A percentile compares a stretch with the other conserved stretches of the same genome.
These are phyloP conservation scores for Halcyon smyrnensis DNA, from an alignment of 2,797 vertebrate genomes.

Conservation along the genomic window DNA sequence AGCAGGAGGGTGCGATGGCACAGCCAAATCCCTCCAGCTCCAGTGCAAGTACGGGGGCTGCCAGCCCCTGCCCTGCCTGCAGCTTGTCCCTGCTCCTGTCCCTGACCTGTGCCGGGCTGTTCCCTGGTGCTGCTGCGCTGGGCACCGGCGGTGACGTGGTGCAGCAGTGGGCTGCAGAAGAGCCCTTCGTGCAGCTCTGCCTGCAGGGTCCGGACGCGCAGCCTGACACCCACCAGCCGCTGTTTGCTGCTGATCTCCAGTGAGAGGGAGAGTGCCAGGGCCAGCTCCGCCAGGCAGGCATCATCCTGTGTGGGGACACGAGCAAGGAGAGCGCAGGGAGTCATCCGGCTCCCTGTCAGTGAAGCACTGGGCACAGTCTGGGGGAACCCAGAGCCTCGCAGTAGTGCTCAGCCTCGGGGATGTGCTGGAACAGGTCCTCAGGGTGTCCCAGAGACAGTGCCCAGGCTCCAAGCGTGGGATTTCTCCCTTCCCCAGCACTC, in stretches of 20 bases:
- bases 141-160: background rate
- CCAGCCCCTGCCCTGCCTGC: background rate
- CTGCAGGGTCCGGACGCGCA: constrained; percentile 85
- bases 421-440: background rate
- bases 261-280: constrained; percentile 87
- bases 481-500: constrained; percentile 46
- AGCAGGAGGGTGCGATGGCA: accelerated
- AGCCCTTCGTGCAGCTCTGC: constrained; percentile 94
- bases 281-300: constrained; percentile 91
- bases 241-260: constrained; percentile 85
- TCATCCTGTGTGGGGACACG: constrained; percentile 75
- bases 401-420: background rate
- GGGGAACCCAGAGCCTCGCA: background rate
- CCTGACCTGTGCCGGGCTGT: constrained; percentile 29
- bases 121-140: background rate
- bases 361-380: background rate
- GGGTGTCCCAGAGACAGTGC: background rate
- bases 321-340: background rate
- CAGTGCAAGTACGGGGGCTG: accelerated
- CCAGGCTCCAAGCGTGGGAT: accelerated
- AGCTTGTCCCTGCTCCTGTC: background rate
- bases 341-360: background rate
- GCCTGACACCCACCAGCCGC: constrained; percentile 79
- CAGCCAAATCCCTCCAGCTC: background rate
- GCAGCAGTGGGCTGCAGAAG: constrained; percentile 87